Conservation (phyloP, 2,888 invertebrate species). For the Dryocosmus kuriphilus region DNA sequence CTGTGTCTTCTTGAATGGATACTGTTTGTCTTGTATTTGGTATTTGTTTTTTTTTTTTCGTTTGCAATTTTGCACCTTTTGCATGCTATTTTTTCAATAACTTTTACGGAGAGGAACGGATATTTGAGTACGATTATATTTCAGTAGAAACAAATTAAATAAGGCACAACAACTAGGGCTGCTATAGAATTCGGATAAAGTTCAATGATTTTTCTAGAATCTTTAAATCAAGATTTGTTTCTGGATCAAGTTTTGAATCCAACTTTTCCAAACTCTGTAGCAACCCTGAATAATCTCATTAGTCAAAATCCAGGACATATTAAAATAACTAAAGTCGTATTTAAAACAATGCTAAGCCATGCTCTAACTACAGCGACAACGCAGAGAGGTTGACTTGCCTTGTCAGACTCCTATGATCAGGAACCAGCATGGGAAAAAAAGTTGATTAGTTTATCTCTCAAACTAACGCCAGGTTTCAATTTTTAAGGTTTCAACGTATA, state of each 20-base stretch:
- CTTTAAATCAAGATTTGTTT: background rate
- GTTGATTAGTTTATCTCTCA: slow-evolving; percentile 64
- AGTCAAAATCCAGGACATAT: slow-evolving; percentile 28
- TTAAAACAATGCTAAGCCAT: slow-evolving; percentile 64
- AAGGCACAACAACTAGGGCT: background rate
- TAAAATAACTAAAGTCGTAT: slow-evolving; percentile 18
- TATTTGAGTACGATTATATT: background rate
- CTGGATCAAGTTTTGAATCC: background rate
- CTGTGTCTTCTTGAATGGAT: background rate
- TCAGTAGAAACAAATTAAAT: slow-evolving; percentile 3
- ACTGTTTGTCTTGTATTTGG: background rate
- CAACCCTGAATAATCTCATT: background rate
- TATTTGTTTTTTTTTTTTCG: background rate
- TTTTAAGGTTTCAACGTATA: slow-evolving; percentile 30
- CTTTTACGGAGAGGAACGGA: background rate
- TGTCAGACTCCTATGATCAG: slow-evolving; percentile 83
- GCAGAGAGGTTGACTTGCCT: slow-evolving; percentile 81
- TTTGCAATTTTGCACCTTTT: slow-evolving; percentile 13
- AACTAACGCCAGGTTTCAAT: slow-evolving; percentile 10
- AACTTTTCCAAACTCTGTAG: background rate
- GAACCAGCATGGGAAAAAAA: slow-evolving; percentile 69
- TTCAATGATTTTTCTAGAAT: background rate
- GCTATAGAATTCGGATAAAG: background rate
- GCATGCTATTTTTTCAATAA: background rate
- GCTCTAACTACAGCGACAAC: slow-evolving; percentile 74